Base-by-base conservation (phyloP, 2,888 invertebrate genomes). In the Aelia acuminata region DNA sequence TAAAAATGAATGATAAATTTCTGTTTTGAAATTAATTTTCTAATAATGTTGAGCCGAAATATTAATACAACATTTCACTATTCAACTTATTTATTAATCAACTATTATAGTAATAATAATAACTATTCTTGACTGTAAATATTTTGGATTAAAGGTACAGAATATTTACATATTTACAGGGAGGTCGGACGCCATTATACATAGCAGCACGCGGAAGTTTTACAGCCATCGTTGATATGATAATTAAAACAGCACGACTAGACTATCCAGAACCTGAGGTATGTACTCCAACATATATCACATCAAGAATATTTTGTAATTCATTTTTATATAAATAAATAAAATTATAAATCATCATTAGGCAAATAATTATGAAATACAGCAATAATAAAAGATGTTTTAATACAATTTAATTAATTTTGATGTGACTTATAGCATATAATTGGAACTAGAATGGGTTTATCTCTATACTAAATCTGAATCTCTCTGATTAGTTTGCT, bases 141-240 rank as follows among this genome's bases (percentile, higher is more conserved):
- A 26, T n/a, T 26, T 15, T 15, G 31, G 31, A 35, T 2, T 70
- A 31, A 57, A 75, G n/a, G n/a, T n/a, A n/a, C n/a, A n/a, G n/a
- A n/a, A n/a, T 4, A 80, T 10, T 1, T 80, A n/a, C 0, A 80
- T 3, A 70, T 50, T 49, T 92, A 39, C 92, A 94, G 94, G 93
- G 94, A 88, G 95, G 95, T 50, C 93, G 94, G 87, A 96, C 96
- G 0, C 96, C 96, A 50, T 94, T 96, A 91, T 94, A 96, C 90
- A 94, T 96, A 48, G 96, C 96, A 0, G 96, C 96, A 3, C 93
- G 96, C 87, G 96, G 96, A 22, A 96, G 96, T 91, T 96, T 96
- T 92, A 96, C 96, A 1, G 96, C 96, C 49, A 96, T 97, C 90
- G 95, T 97, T 89, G 97, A 96, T 91, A 95, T 96, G 94, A 95